Evolutionary conservation across 2,888 invertebrate species (phyloP).

Genomic region (Elmis aenea): DNA sequence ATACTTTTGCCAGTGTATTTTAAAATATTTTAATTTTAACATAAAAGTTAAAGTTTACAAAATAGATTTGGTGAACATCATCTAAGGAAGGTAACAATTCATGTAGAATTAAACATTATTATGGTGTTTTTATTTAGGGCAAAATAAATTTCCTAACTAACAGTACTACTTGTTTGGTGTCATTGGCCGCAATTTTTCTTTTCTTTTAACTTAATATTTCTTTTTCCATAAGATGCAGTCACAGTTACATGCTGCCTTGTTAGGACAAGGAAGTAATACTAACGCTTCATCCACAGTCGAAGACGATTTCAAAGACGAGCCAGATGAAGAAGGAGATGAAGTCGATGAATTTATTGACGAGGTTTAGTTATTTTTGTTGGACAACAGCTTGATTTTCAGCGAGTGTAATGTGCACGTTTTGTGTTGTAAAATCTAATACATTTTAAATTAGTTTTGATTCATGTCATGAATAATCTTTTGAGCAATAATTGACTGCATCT

Average conservation of each 20-base stretch:
- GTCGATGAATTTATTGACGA: conserved; percentile 56
- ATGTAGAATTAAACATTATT: too few species aligned
- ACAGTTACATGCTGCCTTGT: conserved; percentile 46
- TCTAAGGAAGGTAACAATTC: too few species aligned
- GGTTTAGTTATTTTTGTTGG: conserved; percentile 35
- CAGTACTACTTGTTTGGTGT: too few species aligned
- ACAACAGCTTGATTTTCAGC: not conserved
- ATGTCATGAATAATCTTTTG: too few species aligned
- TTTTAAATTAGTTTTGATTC: not conserved
- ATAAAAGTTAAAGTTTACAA: too few species aligned
- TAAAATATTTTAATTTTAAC: too few species aligned
- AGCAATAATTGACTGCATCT: too few species aligned
- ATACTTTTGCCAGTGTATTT: too few species aligned
- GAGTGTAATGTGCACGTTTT: conserved; percentile 2
- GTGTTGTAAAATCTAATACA: conserved; percentile 2
- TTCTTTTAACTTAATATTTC: conserved; percentile 6
- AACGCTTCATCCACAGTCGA: conserved; percentile 34
- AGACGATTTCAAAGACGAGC: conserved; percentile 49
- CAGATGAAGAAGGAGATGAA: conserved; percentile 53
- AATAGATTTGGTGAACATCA: too few species aligned
- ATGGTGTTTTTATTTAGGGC: too few species aligned
- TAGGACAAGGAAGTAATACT: conserved; percentile 43
- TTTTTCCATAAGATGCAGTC: conserved; percentile 45
- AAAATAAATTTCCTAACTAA: too few species aligned
- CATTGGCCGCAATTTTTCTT: too few species aligned